A percentile compares a stretch with the other conserved stretches of the same genome.
Evolutionary conservation across 1,140 invertebrate species (phyloP).

Genomic region (Nasonia vitripennis): DNA sequence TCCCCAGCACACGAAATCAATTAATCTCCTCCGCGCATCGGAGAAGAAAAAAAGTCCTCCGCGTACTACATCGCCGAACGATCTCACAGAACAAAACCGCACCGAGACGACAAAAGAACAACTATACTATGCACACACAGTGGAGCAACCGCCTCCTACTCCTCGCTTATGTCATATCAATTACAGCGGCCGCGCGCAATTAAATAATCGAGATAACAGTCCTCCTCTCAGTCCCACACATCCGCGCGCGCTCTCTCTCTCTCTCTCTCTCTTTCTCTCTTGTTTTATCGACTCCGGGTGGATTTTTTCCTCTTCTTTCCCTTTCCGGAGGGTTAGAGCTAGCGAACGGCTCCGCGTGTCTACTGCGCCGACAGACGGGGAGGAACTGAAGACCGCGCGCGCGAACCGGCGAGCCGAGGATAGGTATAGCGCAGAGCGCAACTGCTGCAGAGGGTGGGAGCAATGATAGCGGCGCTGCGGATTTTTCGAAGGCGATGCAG

Average conservation of each 20-base stretch:
- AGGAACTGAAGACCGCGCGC: conserved; percentile 38
- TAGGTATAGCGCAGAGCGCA: too few relatives aligned
- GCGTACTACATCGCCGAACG: too few relatives aligned
- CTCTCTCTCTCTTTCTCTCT: too few relatives aligned
- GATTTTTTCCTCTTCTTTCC: background rate
- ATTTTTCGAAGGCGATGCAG: too few relatives aligned
- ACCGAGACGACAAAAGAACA: background rate
- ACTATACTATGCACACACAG: too few relatives aligned
- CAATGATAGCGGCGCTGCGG: background rate
- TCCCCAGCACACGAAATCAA: too few relatives aligned
- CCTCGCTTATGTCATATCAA: conserved; percentile 27
- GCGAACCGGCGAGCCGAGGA: too few relatives aligned
- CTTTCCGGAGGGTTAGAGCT: background rate
- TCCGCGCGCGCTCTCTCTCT: background rate
- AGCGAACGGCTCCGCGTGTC: too few relatives aligned
- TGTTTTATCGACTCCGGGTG: background rate
- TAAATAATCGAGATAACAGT: conserved; percentile 25
- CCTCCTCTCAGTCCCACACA: too few relatives aligned
- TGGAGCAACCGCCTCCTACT: background rate
- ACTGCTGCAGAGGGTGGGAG: background rate
- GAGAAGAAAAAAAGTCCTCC: too few relatives aligned
- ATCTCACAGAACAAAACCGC: too few relatives aligned
- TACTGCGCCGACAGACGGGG: conserved; percentile 3
- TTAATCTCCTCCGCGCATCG: too few relatives aligned
- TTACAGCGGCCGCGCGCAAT: conserved; percentile 11